Evolutionary conservation across 1,140 invertebrate species (phyloP).

Genomic region (Rhyacophila brunnea): DNA sequence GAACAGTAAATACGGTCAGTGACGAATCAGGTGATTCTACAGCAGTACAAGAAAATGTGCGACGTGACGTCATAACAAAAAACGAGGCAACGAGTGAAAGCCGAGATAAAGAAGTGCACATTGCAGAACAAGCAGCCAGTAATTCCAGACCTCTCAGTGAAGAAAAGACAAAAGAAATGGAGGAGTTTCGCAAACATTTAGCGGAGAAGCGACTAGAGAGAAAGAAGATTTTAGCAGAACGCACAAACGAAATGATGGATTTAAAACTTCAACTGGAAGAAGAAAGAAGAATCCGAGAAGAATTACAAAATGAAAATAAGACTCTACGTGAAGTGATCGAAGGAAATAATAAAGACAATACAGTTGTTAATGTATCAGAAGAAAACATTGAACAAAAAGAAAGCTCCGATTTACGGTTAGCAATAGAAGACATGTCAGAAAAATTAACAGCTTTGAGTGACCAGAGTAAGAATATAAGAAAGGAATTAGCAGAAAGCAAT

Average conservation of each 20-base stretch:
- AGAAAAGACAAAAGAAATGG: slow-evolving; percentile 47
- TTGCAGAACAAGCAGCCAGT: neutral
- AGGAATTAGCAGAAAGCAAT: slow-evolving; percentile 59
- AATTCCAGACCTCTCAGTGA: slow-evolving; percentile 19
- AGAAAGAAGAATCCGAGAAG: slow-evolving; percentile 52
- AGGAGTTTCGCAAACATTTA: slow-evolving; percentile 59
- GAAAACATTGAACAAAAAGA: slow-evolving; percentile 33
- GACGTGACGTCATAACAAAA: neutral
- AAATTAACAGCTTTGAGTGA: slow-evolving; percentile 48
- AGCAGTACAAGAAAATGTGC: neutral
- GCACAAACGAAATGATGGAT: slow-evolving; percentile 56
- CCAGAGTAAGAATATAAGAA: slow-evolving; percentile 52
- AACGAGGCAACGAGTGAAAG: slow-evolving; percentile 1
- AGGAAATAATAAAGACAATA: slow-evolving; percentile 40
- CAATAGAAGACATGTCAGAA: slow-evolving; percentile 42
- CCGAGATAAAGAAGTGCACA: neutral
- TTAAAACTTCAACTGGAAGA: slow-evolving; percentile 54
- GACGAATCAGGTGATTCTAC: no score
- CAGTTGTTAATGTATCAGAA: slow-evolving; percentile 37
- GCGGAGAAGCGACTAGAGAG: slow-evolving; percentile 57
- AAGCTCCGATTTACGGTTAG: slow-evolving; percentile 34
- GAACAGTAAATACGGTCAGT: neutral
- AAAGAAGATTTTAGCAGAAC: slow-evolving; percentile 56
- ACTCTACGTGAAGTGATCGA: slow-evolving; percentile 47
- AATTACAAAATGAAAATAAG: slow-evolving; percentile 46